Evolutionary conservation across 1,140 invertebrate genomes (phyloP).

Genomic region (Geopemphigus sp.): DNA sequence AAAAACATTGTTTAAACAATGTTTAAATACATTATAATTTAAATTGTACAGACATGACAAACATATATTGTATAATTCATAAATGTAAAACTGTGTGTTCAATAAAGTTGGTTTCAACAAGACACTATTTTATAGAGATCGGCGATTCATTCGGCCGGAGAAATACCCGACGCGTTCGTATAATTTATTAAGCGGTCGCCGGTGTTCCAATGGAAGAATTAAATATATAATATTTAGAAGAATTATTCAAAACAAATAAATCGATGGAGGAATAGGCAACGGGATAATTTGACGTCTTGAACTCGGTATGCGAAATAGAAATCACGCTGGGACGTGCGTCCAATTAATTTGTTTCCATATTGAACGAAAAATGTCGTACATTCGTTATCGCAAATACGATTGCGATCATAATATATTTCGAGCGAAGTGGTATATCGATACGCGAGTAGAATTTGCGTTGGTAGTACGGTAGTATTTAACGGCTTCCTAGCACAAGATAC

Average conservation of each 20-base stretch:
- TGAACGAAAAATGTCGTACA: neutral
- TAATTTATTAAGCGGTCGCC: neutral
- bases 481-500: no score
- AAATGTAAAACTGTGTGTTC: no score
- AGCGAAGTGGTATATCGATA: neutral
- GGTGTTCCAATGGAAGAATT: neutral
- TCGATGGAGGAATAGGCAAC: neutral
- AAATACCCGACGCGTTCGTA: neutral
- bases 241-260: neutral
- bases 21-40: no score
- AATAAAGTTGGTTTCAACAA: no score
- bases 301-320: neutral
- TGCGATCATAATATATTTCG: neutral
- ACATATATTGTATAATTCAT: no score
- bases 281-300: neutral
- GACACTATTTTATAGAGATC: neutral
- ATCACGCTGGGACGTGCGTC: neutral
- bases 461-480: no score
- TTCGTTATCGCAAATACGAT: neutral
- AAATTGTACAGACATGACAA: no score
- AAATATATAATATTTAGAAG: neutral
- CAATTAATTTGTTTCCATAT: neutral
- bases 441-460: neutral
- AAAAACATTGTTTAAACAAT: no score
- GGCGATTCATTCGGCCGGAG: neutral